Evolutionary conservation across 2,888 invertebrate species (phyloP).

Genomic region (Thymelicus sylvestris): DNA sequence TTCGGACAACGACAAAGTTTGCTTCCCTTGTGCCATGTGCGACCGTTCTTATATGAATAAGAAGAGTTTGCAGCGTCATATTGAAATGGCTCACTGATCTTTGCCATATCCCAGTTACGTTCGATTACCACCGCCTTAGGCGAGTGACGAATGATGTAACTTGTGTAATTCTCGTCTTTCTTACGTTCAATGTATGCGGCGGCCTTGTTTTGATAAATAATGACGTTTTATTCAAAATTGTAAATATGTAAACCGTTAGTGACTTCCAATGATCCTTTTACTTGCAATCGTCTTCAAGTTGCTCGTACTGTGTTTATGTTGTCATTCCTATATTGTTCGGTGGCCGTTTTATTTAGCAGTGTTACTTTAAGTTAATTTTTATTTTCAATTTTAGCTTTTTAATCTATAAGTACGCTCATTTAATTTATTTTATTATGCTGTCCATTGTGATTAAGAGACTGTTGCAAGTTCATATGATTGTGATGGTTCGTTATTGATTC

Average conservation of each 20-base stretch:
- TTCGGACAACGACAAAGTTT: constrained; percentile 79
- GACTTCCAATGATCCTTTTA: constrained; percentile 15
- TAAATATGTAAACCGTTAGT: constrained; percentile 19
- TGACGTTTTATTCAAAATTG: constrained; percentile 22
- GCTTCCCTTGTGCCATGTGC: constrained; percentile 85
- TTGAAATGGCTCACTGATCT: constrained; percentile 81
- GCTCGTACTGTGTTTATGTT: constrained; percentile 40
- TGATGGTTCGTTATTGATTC: constrained; percentile 52
- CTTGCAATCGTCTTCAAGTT: constrained; percentile 41
- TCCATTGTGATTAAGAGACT: constrained; percentile 59
- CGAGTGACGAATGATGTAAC: constrained; percentile 17
- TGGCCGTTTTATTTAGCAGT: constrained; percentile 52
- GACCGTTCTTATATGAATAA: constrained; percentile 84
- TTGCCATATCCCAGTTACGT: constrained; percentile 11
- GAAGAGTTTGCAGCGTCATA: constrained; percentile 82
- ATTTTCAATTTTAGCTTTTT: constrained; percentile 49
- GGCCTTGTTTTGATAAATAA: constrained; percentile 26
- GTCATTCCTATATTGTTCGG: constrained; percentile 62
- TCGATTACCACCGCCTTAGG: constrained; percentile 16
- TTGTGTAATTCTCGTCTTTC: background rate
- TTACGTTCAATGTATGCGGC: constrained; percentile 24
- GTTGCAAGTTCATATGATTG: constrained; percentile 52
- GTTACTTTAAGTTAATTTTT: constrained; percentile 47
- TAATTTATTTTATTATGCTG: constrained; percentile 65
- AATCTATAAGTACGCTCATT: constrained; percentile 69